Conservation (phyloP, 2,113 vertebrate genomes). For the Eclectus roratus region DNA sequence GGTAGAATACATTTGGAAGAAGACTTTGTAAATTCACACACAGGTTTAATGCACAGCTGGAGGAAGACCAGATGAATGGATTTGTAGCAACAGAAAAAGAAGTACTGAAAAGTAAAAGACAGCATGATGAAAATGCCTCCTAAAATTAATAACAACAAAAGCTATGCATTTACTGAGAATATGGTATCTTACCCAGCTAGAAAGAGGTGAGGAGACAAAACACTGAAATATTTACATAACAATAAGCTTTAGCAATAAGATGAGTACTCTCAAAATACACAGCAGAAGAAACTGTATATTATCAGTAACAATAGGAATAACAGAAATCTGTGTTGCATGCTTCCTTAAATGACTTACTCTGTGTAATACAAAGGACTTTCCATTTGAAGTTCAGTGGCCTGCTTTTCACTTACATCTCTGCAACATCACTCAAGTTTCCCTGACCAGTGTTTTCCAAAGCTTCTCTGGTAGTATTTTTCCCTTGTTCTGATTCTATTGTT, state of each 20-base stretch:
- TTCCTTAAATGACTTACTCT: neutral
- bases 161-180: neutral
- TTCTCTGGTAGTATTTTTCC: neutral
- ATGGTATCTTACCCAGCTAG: neutral
- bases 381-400: neutral
- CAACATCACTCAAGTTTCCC: neutral
- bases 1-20: neutral
- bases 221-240: neutral
- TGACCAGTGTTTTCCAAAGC: neutral
- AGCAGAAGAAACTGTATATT: neutral
- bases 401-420: neutral
- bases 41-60: neutral
- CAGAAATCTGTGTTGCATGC: neutral
- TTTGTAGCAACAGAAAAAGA: neutral
- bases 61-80: neutral
- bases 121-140: neutral
- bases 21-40: neutral
- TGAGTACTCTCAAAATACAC: neutral
- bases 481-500: neutral
- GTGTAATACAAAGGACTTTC: neutral
- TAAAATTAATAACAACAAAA: neutral
- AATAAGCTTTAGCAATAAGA: neutral
- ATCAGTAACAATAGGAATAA: neutral
- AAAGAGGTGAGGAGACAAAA: neutral
- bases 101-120: neutral